A percentile compares a stretch with the other conserved stretches of the same genome.
phyloP scores from a whole-genome alignment of 2,113 vertebrate species.

The Smithornis capensis region DNA sequence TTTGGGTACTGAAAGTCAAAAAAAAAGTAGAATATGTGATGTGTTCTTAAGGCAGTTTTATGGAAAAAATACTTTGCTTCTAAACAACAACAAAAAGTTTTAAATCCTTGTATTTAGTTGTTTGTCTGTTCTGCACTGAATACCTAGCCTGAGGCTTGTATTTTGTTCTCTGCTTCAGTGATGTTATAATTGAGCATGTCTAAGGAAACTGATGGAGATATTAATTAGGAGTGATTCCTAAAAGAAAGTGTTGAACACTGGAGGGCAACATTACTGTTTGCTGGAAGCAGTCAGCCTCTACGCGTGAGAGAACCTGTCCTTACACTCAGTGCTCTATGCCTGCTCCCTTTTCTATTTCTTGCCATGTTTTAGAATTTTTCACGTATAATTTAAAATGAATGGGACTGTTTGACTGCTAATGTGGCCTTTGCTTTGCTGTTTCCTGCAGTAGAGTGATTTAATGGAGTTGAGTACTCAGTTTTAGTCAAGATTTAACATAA shows the following conservation, averaged over 20 bases:
- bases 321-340: neutral
- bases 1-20: neutral
- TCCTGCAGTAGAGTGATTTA: neutral
- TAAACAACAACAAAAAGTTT: neutral
- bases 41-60: neutral
- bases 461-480: neutral
- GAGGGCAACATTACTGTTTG: conserved; percentile 25
- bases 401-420: neutral
- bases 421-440: neutral
- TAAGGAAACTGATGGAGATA: conserved; percentile 18
- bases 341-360: neutral
- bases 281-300: neutral
- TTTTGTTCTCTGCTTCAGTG: conserved; percentile 25
- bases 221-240: conserved; percentile 14
- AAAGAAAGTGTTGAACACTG: conserved; percentile 34
- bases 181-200: conserved; percentile 18
- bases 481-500: neutral
- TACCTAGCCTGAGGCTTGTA: neutral
- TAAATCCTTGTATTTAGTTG: neutral
- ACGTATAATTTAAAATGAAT: neutral
- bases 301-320: neutral
- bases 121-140: neutral
- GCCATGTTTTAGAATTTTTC: neutral
- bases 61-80: neutral
- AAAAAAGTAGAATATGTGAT: neutral